Evolutionary conservation across 2,888 invertebrate genomes (phyloP).

Genomic region (Drosophila colorata): DNA sequence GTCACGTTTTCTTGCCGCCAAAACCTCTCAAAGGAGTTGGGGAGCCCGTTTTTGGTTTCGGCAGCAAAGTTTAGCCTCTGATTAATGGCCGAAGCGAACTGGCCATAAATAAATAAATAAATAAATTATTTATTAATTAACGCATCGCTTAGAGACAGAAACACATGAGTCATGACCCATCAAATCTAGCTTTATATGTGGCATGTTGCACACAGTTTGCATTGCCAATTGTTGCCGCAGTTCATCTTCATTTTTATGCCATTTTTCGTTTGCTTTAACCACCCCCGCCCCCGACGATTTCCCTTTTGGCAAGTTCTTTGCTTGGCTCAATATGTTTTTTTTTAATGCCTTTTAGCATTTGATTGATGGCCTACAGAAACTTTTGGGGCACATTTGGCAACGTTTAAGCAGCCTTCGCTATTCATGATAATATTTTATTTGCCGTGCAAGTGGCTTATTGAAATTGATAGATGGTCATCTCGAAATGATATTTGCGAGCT

Average conservation of each 20-base stretch:
- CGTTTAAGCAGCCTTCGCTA: conserved; percentile 53
- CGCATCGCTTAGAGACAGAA: conserved; percentile 52
- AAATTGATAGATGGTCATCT: conserved; percentile 65
- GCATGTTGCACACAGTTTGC: conserved; percentile 33
- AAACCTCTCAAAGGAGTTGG: conserved; percentile 75
- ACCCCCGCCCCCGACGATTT: neutral
- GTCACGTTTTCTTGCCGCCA: conserved; percentile 77
- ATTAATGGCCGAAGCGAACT: conserved; percentile 78
- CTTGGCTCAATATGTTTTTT: conserved; percentile 48
- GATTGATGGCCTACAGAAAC: conserved; percentile 65
- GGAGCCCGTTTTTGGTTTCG: conserved; percentile 56
- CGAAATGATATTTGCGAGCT: conserved; percentile 8
- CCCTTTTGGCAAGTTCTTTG: conserved; percentile 14
- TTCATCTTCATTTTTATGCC: conserved; percentile 70
- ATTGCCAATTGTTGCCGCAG: conserved; percentile 40
- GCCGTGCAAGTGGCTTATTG: conserved; percentile 44
- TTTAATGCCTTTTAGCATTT: conserved; percentile 34
- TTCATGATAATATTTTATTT: conserved; percentile 53
- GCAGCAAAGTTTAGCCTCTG: conserved; percentile 52
- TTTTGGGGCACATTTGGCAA: conserved; percentile 30
- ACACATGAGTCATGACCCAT: conserved; percentile 40
- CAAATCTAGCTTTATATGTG: conserved; percentile 41
- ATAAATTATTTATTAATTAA: conserved; percentile 81
- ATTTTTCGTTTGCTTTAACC: conserved; percentile 47
- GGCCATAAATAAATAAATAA: conserved; percentile 76